A percentile compares a stretch with the other conserved stretches of the same genome.
phyloP scores from a whole-genome alignment of 1,140 invertebrate genomes.

The Penaeus japonicus region DNA sequence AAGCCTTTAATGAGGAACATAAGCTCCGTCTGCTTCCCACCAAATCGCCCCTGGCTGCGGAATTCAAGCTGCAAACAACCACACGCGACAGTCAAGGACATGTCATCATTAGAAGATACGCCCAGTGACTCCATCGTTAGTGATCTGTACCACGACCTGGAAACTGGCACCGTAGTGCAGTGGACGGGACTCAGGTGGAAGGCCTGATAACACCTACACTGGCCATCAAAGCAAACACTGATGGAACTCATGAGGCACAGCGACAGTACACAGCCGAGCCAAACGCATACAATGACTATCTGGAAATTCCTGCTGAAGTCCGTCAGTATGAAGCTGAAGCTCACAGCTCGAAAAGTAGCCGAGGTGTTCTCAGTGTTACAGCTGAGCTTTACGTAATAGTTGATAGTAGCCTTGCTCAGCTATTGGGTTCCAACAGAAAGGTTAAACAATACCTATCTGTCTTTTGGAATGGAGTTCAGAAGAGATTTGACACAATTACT shows the following conservation, averaged over 20 bases:
- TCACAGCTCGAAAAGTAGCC: neutral
- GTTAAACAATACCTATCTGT: conserved; percentile 56
- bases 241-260: conserved; percentile 25
- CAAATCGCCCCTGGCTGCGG: neutral
- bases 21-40: neutral
- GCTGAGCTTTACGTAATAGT: conserved; percentile 58
- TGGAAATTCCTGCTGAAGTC: neutral
- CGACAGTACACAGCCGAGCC: neutral
- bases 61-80: conserved; percentile 41
- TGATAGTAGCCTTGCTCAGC: conserved; percentile 49
- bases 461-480: conserved; percentile 58
- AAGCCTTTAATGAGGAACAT: conserved; percentile 20
- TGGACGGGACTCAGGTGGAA: conserved; percentile 9
- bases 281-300: neutral
- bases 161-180: neutral
- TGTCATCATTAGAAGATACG: conserved; percentile 10
- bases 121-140: neutral
- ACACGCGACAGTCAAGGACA: neutral
- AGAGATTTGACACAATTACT: conserved; percentile 50
- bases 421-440: conserved; percentile 29
- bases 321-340: neutral
- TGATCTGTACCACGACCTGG: conserved; percentile 15
- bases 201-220: conserved; percentile 18
- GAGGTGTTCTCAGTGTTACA: neutral
- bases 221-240: neutral